A percentile compares a stretch with the other conserved stretches of the same genome.
These are phyloP conservation scores for Cheilosia variabilis DNA, from an alignment of 2,888 invertebrate species.

Conservation along the genomic window DNA sequence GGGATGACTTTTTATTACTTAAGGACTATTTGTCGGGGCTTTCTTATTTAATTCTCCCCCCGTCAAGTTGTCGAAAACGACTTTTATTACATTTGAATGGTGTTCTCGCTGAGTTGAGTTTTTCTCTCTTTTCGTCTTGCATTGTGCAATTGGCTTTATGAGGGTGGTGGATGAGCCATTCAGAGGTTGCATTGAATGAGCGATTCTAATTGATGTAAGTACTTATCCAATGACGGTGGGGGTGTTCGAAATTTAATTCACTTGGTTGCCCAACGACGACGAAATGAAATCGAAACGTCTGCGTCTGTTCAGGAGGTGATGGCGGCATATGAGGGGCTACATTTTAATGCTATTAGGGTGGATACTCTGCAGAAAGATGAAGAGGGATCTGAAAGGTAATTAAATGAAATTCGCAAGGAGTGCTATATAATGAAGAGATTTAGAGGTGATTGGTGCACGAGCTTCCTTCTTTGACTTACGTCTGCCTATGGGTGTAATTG, in stretches of 20 bases:
- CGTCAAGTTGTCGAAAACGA: conserved; percentile 63
- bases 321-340: conserved; percentile 25
- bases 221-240: conserved; percentile 47
- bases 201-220: conserved; percentile 70
- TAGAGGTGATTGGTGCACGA: too few species aligned
- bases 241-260: conserved; percentile 61
- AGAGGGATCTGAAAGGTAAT: conserved; percentile 1
- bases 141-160: conserved; percentile 43
- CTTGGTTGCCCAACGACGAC: conserved; percentile 24
- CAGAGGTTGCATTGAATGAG: conserved; percentile 48
- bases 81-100: conserved; percentile 71
- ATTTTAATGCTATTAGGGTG: conserved; percentile 42
- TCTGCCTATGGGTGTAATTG: too few species aligned
- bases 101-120: conserved; percentile 24
- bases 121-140: conserved; percentile 1
- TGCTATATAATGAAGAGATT: too few species aligned
- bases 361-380: background rate
- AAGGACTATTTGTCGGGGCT: conserved; percentile 68
- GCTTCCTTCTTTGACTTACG: too few species aligned
- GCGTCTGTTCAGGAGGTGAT: background rate
- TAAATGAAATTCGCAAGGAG: conserved; percentile 1
- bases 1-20: conserved; percentile 59
- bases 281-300: conserved; percentile 18
- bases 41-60: conserved; percentile 71
- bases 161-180: background rate